Evolutionary conservation across 1,140 invertebrate species (phyloP).

Genomic region (Bicyclus anynana): DNA sequence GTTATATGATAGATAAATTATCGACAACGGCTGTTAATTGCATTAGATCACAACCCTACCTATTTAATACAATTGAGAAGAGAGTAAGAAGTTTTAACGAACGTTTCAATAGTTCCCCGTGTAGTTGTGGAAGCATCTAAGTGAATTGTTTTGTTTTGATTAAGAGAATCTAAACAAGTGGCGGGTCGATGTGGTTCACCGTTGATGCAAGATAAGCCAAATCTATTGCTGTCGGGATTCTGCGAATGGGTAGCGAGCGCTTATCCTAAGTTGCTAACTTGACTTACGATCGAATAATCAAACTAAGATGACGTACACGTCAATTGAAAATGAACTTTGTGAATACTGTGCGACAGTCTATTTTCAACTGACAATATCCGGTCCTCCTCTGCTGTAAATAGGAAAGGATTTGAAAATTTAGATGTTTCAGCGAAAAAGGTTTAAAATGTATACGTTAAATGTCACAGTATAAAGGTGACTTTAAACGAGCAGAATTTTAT

Average conservation of each 20-base stretch:
- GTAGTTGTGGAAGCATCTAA: not conserved
- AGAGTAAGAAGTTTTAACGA: not conserved
- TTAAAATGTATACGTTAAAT: constrained; percentile 6
- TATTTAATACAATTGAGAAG: too few species aligned
- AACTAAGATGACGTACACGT: constrained; percentile 11
- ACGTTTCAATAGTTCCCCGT: not conserved
- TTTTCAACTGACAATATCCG: not conserved
- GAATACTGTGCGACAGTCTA: not conserved
- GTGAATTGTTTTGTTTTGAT: constrained; percentile 20
- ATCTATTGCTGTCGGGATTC: constrained; percentile 25
- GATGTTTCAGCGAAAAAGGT: constrained; percentile 29
- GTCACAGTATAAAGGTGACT: not conserved
- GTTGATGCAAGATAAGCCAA: constrained; percentile 23
- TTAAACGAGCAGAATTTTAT: too few species aligned
- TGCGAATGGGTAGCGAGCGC: constrained; percentile 24
- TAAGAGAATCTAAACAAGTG: constrained; percentile 15
- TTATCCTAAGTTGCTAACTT: constrained; percentile 30
- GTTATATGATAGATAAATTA: too few species aligned
- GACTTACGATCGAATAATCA: constrained; percentile 33
- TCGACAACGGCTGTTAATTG: too few species aligned
- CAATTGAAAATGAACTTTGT: constrained; percentile 14
- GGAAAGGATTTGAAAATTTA: constrained; percentile 26
- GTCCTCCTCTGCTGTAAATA: constrained; percentile 24
- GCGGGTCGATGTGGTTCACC: constrained; percentile 13
- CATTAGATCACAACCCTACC: too few species aligned